Percentiles rank a stretch among this genome's conserved stretches.
These are phyloP conservation scores for Cataglyphis livida DNA, from an alignment of 2,888 invertebrate genomes.

Conservation along the genomic window DNA sequence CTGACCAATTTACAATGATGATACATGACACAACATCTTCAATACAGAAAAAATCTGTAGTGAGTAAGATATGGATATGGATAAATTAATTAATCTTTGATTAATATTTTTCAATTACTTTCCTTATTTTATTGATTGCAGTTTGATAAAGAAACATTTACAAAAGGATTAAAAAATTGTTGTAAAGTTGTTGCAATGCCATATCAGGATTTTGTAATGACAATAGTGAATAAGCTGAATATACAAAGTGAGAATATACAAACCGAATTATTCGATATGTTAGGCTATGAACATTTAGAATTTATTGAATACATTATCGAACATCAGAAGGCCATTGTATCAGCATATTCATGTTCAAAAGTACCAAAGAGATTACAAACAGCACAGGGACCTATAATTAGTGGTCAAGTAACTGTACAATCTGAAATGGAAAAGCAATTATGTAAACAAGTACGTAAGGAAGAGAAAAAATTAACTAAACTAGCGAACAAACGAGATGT, in stretches of 20 bases:
- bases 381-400: slow-evolving; percentile 86
- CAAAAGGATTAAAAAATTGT: slow-evolving; percentile 86
- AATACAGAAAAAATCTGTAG: slow-evolving; percentile 67
- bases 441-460: slow-evolving; percentile 92
- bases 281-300: slow-evolving; percentile 91
- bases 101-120: slow-evolving; percentile 30
- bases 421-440: slow-evolving; percentile 93
- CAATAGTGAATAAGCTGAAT: slow-evolving; percentile 88
- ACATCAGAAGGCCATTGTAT: slow-evolving; percentile 77
- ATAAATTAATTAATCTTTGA: slow-evolving; percentile 3
- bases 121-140: slow-evolving; percentile 79
- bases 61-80: slow-evolving; percentile 56
- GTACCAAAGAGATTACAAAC: slow-evolving; percentile 58
- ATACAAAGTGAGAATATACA: slow-evolving; percentile 88
- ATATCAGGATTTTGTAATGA: slow-evolving; percentile 88
- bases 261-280: slow-evolving; percentile 94
- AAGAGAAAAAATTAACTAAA: slow-evolving; percentile 92
- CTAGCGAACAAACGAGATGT: slow-evolving; percentile 84
- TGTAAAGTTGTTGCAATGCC: slow-evolving; percentile 86
- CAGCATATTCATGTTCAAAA: slow-evolving; percentile 69
- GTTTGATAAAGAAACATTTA: slow-evolving; percentile 88
- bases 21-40: slow-evolving; percentile 17
- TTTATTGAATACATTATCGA: slow-evolving; percentile 81
- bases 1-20: slow-evolving; percentile 78
- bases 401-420: slow-evolving; percentile 93